Base-by-base conservation (phyloP, 2,888 invertebrate species). In the Drosophila mimica region DNA sequence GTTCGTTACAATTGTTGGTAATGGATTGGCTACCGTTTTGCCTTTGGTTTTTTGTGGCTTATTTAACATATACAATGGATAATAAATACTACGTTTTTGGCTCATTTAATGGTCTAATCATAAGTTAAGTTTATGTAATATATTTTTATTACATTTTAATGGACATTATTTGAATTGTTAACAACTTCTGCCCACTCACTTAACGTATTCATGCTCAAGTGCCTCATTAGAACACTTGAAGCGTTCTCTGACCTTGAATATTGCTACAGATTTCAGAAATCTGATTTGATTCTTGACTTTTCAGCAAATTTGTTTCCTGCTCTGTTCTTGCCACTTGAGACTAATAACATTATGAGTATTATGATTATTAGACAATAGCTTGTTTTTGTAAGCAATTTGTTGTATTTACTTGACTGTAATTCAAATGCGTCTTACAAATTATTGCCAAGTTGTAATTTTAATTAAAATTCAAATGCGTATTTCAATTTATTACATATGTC, bases 281-380 rank as follows among this genome's bases (percentile, higher is more conserved):
- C 9, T 9, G 9, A n/a, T 46, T 51, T 33, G 7, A 28, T 52
- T 59, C 15, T 58, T 40, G 28, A 38, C 15, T 63, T 52, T 56
- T 70, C 46, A 33, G 48, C 67, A 30, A 75, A 64, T 66, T 71
- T 73, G 89, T 77, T 85, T 85, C 84, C 87, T 83, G 74, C 76
- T 83, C 53, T 43, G 54, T 60, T 38, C 49, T 25, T 9, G 72
- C 70, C 82, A 71, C 76, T 88, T 73, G 53, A 74, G 28, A 43
- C 58, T 60, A 48, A 74, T 75, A 79, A 36, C 38, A 43, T 30
- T 17, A 30, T 49, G 20, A 59, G 38, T 58, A 34, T 63, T 62
- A 62, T 54, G 61, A 28, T 15, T 25, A 40, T 63, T 56, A 11
- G 52, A 48, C 48, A 38, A 79, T 62, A 68, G 31, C 59, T 67